phyloP scores from a whole-genome alignment of 2,797 vertebrate species.

The Platalea minor region DNA sequence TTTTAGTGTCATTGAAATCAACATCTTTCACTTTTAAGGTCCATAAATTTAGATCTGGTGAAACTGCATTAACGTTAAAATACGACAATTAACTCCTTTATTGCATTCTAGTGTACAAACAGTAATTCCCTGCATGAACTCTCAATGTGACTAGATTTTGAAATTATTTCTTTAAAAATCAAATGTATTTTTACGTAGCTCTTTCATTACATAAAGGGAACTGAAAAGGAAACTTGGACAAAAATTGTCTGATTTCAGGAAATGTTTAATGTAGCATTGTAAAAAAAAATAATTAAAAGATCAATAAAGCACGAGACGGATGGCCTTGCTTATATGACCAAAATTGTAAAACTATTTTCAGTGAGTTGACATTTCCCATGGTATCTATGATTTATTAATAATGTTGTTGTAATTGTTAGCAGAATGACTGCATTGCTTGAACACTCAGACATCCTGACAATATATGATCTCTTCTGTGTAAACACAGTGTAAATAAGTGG shows the following conservation, averaged over 20 bases:
- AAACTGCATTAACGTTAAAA: neutral
- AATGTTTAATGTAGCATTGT: neutral
- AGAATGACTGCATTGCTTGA: neutral
- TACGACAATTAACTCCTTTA: neutral
- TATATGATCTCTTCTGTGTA: neutral
- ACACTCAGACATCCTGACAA: neutral
- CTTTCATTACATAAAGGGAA: neutral
- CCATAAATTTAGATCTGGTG: neutral
- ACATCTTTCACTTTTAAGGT: neutral
- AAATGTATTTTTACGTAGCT: neutral
- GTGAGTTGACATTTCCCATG: neutral
- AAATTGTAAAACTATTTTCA: neutral
- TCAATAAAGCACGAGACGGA: neutral
- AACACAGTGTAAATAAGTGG: neutral
- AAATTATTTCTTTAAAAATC: neutral
- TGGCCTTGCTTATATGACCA: neutral
- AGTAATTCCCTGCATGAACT: neutral
- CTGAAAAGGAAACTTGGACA: neutral
- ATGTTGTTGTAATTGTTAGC: constrained; percentile 3
- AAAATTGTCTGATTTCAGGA: neutral
- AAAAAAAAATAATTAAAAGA: neutral
- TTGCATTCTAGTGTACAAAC: neutral
- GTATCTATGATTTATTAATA: constrained; percentile 25
- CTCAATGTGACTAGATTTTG: neutral
- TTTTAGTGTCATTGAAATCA: neutral